Evolutionary conservation across 1,140 invertebrate genomes (phyloP).

Genomic region (Drosophila bipectinata): DNA sequence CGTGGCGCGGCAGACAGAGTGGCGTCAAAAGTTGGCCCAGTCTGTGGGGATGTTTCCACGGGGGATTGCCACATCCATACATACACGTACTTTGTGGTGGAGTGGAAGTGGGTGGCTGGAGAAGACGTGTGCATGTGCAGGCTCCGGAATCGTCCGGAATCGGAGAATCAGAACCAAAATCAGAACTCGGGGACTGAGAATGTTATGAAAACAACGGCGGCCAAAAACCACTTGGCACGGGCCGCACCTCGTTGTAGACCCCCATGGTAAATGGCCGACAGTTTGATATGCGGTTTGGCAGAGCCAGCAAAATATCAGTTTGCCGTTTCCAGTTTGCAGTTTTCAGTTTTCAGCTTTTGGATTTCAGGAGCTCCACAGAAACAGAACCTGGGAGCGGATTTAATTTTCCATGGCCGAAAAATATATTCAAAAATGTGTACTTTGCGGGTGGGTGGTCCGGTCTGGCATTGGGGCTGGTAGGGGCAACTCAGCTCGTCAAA

Average conservation of each 20-base stretch:
- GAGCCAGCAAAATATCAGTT: conserved; percentile 79
- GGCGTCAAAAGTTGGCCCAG: conserved; percentile 69
- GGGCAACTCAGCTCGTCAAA: conserved; percentile 59
- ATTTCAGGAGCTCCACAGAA: conserved; percentile 17
- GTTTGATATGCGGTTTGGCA: conserved; percentile 81
- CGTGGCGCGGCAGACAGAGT: conserved; percentile 77
- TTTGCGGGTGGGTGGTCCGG: conserved; percentile 40
- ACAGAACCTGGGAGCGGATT: conserved; percentile 48
- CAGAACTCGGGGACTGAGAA: conserved; percentile 1
- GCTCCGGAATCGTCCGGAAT: neutral
- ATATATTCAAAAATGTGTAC: conserved; percentile 7
- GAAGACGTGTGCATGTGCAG: conserved; percentile 1
- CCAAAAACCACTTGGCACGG: conserved; percentile 79
- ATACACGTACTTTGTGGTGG: neutral
- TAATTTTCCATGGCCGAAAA: conserved; percentile 68
- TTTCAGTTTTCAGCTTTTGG: too few species aligned
- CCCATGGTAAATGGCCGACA: conserved; percentile 77
- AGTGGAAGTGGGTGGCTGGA: neutral
- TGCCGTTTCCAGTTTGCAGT: conserved; percentile 35
- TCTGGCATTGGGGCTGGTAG: neutral
- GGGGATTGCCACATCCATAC: neutral
- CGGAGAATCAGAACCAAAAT: conserved; percentile 1
- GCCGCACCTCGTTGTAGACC: conserved; percentile 69
- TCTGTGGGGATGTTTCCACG: conserved; percentile 1
- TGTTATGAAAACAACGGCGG: conserved; percentile 80